phyloP scores from a whole-genome alignment of 2,113 vertebrate species.

The Notechis scutatus region DNA sequence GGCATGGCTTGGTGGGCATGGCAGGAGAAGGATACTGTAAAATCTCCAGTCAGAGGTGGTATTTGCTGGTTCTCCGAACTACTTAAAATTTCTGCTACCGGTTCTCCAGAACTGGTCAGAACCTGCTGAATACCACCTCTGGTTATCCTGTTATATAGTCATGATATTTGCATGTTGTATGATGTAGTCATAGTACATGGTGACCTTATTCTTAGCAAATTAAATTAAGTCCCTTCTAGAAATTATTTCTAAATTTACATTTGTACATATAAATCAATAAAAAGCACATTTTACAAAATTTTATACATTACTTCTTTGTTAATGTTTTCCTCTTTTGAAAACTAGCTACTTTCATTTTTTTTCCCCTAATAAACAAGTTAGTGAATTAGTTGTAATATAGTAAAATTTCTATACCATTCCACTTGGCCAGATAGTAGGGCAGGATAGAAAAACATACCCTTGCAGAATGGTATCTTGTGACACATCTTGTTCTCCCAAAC shows the following conservation, averaged over 20 bases:
- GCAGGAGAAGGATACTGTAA: too few relatives aligned
- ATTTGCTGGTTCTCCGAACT: too few relatives aligned
- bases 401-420: not conserved
- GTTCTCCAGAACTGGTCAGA: too few relatives aligned
- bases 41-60: too few relatives aligned
- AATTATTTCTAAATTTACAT: not conserved
- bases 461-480: not conserved
- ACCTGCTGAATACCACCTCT: too few relatives aligned
- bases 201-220: not conserved
- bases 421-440: not conserved
- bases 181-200: too few relatives aligned
- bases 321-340: not conserved
- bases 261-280: not conserved
- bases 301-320: not conserved
- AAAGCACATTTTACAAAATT: not conserved
- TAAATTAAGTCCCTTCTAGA: not conserved
- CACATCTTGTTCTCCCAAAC: not conserved
- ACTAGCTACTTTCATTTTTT: not conserved
- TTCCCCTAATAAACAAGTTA: not conserved
- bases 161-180: not conserved
- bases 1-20: too few relatives aligned
- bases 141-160: not conserved
- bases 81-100: too few relatives aligned
- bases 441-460: not conserved
- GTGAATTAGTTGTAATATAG: not conserved